Conservation (phyloP, 2,888 invertebrate species). For the Eupithecia dodoneata region DNA sequence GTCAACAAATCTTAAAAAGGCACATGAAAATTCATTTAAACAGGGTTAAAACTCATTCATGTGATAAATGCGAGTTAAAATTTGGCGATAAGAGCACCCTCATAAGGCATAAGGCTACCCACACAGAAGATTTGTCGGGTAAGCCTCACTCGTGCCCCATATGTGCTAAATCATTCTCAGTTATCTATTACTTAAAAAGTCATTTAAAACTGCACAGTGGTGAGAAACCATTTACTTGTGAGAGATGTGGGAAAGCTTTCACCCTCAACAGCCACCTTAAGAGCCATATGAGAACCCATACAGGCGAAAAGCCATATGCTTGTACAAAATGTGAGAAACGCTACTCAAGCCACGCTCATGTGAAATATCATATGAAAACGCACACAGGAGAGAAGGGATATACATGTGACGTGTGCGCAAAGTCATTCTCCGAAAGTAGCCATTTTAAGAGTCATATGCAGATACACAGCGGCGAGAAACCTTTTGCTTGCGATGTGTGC, state of each 20-base stretch:
- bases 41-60: conserved; percentile 22
- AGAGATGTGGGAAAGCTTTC: conserved; percentile 30
- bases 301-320: conserved; percentile 32
- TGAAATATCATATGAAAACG: conserved; percentile 31
- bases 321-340: conserved; percentile 32
- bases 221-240: conserved; percentile 25
- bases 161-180: conserved; percentile 28
- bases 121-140: conserved; percentile 12
- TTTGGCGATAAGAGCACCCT: conserved; percentile 27
- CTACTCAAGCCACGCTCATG: conserved; percentile 27
- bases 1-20: conserved; percentile 31
- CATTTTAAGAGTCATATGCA: conserved; percentile 33
- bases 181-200: conserved; percentile 32
- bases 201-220: conserved; percentile 33
- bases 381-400: conserved; percentile 29
- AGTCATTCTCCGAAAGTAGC: conserved; percentile 29
- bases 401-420: conserved; percentile 28
- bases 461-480: conserved; percentile 31
- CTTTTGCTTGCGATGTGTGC: conserved; percentile 35
- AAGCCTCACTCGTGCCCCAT: conserved; percentile 25
- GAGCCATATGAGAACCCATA: conserved; percentile 33
- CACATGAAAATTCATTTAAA: conserved; percentile 33
- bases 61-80: conserved; percentile 26
- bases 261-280: conserved; percentile 29
- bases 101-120: conserved; percentile 20